Evolutionary conservation across 2,888 invertebrate genomes (phyloP), one percentile per base, ranked within the genome.

Genomic region (Diplazon laetatorius): DNA sequence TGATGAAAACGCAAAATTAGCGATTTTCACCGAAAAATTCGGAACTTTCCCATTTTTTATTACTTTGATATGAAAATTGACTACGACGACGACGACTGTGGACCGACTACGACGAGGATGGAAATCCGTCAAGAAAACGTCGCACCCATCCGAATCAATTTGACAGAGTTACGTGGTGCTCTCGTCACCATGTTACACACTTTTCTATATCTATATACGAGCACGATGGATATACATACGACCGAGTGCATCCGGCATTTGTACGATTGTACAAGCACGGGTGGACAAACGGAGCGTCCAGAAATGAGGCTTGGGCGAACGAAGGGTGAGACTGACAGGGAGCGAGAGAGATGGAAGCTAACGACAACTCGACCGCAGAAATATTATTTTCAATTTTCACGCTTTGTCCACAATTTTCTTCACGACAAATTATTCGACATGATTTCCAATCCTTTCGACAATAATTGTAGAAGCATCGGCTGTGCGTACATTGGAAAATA

Each of bases 191-290:
- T 52, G 52, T 12, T 37, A 20, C 18, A 52, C 25, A 37, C 46
- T 35, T 60, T 59, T 76, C 20, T 66, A 60, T 71, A 62, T 65
- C 2, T 60, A 46, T 25, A 44, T 62, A 57, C 55, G 6, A 42
- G 16, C 30, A 5, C 55, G 52, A 20, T 20, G 39, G 35, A 68
- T 20, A 69, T 60, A 37, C 46, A 60, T 68, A 69, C 69, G 42
- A 78, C 20, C 57, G 69, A 78, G 59, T 69, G 73, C 77, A 78
- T 78, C 77, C 77, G 77, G 77, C 48, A 78, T 78, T 78, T 73
- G 57, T 48, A 73, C 69, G 57, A 73, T 55, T 12, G 46, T 65
- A 5, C n/a, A 39, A 62, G 59, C 25, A 18, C 39, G 52, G 48
- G 42, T 20, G 70, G 59, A 65, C 59, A 65, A 71, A n/a, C 59